Base-by-base conservation (phyloP, 2,888 invertebrate genomes). In the Dryococelus australis region DNA sequence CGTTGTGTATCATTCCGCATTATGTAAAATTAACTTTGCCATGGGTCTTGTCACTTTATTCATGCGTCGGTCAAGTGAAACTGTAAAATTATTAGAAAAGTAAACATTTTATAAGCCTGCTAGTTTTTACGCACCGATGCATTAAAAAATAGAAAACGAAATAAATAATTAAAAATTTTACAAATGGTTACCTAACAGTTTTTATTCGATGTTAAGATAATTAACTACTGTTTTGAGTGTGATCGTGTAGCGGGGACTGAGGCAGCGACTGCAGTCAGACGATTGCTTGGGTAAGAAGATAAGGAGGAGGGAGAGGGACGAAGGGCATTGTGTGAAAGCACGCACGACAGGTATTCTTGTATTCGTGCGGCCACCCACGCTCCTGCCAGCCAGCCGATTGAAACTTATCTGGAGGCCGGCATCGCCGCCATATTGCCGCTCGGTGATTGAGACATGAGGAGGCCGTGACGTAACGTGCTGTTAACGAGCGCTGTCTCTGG, bases 311-410 rank as follows among this genome's bases (percentile, higher is more conserved):
- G 65, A 20, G 47, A 16, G 65, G 65, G n/a, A 24, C 20, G 65
- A n/a, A 65, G 65, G 65, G 65, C 65, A 65, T 65, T 65, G 65
- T 65, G 65, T 65, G 65, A 65, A 65, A 65, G 65, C 65, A 65
- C 65, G 65, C 65, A 65, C 24, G 65, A 65, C 65, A 65, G 65
- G 65, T 65, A 65, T 65, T 65, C 65, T 65, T 65, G 65, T n/a
- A 65, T 65, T 65, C 65, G 65, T 65, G 65, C 65, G 65, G 65
- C 65, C 65, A 65, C 65, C 65, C 65, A 65, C 65, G 65, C 65
- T n/a, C 65, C 24, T 20, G 65, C 65, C 65, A 65, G 65, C 65
- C 24, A 24, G 65, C 65, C 65, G 65, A 65, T 65, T 65, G 65
- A 65, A 65, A 65, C 65, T 65, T 65, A 65, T 65, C 65, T 65